Evolutionary conservation across 1,140 invertebrate species (phyloP), one percentile per base, ranked within the genome.

Genomic region (Drosophila funebris): DNA sequence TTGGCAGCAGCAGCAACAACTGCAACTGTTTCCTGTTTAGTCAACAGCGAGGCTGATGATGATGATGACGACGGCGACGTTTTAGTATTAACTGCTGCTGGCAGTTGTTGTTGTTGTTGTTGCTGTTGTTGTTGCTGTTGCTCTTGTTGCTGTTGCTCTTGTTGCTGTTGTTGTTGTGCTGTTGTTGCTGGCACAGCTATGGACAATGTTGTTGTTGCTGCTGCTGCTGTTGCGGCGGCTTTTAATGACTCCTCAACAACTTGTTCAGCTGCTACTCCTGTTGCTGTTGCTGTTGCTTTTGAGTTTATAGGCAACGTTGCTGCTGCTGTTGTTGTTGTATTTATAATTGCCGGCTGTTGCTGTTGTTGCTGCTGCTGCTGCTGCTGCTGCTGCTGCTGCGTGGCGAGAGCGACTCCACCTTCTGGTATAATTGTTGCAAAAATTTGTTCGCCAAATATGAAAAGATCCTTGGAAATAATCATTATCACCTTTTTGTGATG

Each of bases 381-480:
- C n/a, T 82, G 80, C 22, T 76, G 77, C 16, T 79, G 73, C 16
- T 69, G 79, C 44, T 81, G 78, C 43, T 73, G 70, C 41, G 74
- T 69, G 68, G 63, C 79, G 41, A 77, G 64, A 58, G 67, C 76
- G 64, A 70, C 68, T 74, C 83, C 89, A 85, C 76, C 73, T 90
- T 90, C 89, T 90, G 89, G 89, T 89, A 90, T 90, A 72, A 90
- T 90, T 81, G 89, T 90, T 83, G 89, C 89, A 90, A 90, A 90
- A 83, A 90, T 83, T 87, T 90, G 89, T 90, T 90, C 89, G 76
- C 89, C 89, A 83, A 90, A 90, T 90, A 90, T 90, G 70, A 90
- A 90, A 80, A 90, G 89, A 90, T 91, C 90, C 82, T 91, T 91
- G 81, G 90, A 91, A 84, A 91, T 91, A 87, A 91, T 91, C 90